These are phyloP conservation scores for Machaerirhynchus nigripectus DNA, from an alignment of 2,113 vertebrate genomes.

Conservation along the genomic window DNA sequence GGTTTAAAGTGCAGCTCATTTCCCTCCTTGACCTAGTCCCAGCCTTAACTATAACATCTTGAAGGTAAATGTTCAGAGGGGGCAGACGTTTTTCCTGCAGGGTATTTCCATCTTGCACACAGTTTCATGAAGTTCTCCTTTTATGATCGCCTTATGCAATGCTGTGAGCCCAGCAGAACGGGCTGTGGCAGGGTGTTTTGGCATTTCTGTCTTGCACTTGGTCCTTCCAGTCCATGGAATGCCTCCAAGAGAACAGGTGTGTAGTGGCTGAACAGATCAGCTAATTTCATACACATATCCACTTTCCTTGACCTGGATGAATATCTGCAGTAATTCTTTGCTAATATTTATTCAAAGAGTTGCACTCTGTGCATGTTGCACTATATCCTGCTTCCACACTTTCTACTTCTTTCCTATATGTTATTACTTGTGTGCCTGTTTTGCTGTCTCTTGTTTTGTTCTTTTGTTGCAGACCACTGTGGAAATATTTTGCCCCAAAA, in stretches of 20 bases:
- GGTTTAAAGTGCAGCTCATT: neutral
- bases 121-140: neutral
- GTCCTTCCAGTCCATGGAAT: neutral
- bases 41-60: slow-evolving; percentile 3
- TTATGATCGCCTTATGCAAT: neutral
- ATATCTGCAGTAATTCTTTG: neutral
- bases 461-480: neutral
- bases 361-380: neutral
- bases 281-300: neutral
- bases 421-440: neutral
- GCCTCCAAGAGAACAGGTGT: neutral
- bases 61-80: neutral
- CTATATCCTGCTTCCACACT: neutral
- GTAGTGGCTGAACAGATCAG: neutral
- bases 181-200: neutral
- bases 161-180: neutral
- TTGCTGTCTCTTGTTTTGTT: neutral
- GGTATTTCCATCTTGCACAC: neutral
- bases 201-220: neutral
- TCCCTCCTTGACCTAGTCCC: neutral
- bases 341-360: slow-evolving; percentile 3
- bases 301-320: neutral
- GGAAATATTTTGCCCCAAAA: neutral
- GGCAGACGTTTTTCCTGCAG: neutral
- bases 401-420: neutral